A percentile compares a stretch with the other conserved stretches of the same genome.
These are phyloP conservation scores for Standfussiana lucernea DNA, from an alignment of 2,888 invertebrate genomes.

Conservation along the genomic window DNA sequence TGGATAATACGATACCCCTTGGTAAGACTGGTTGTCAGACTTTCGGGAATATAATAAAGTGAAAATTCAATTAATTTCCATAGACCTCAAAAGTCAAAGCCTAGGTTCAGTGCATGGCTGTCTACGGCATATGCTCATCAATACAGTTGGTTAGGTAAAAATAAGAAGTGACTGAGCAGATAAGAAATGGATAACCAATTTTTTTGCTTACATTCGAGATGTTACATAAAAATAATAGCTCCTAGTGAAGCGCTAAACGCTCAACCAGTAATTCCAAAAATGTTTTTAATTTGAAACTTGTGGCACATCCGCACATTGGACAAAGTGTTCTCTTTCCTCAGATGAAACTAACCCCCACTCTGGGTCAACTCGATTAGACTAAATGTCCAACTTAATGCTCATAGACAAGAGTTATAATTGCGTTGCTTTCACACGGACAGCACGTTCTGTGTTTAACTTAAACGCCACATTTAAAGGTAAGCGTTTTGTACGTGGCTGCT, in stretches of 20 bases:
- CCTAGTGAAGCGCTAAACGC: conserved; percentile 20
- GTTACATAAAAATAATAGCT: conserved; percentile 33
- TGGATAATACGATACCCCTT: neutral
- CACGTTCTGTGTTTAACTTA: conserved; percentile 38
- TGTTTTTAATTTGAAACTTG: conserved; percentile 68
- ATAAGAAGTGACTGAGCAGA: neutral
- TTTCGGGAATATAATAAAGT: neutral
- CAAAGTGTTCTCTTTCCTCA: conserved; percentile 40
- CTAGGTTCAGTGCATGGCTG: neutral
- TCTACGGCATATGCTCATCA: neutral
- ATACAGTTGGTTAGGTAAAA: neutral
- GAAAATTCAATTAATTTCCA: neutral
- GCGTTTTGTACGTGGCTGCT: conserved; percentile 9
- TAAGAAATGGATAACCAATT: neutral
- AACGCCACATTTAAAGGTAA: conserved; percentile 24
- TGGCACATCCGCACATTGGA: conserved; percentile 30
- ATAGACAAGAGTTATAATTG: conserved; percentile 40
- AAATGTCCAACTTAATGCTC: conserved; percentile 34
- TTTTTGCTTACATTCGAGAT: neutral
- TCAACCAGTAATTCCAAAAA: conserved; percentile 46
- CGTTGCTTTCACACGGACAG: conserved; percentile 6
- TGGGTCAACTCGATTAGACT: conserved; percentile 45
- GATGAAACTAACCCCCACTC: conserved; percentile 40
- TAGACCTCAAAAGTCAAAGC: neutral
- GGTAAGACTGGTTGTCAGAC: neutral